Conservation (phyloP, 2,113 vertebrate genomes). For the Pleuronectes platessa region DNA sequence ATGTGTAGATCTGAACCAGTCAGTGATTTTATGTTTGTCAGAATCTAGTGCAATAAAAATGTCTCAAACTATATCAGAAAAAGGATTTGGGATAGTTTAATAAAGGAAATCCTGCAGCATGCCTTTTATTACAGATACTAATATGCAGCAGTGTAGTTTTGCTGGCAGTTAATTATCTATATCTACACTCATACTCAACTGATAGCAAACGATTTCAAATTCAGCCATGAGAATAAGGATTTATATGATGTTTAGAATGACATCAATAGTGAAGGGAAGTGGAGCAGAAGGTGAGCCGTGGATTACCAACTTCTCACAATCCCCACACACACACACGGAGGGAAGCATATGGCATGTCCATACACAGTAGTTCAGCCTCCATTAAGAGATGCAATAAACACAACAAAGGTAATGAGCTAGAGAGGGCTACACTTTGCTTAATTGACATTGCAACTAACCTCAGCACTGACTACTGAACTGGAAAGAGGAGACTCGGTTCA, state of each 20-base stretch:
- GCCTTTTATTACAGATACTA: too few species aligned
- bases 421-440: neutral
- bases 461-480: too few species aligned
- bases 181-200: too few species aligned
- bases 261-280: conserved; percentile 25
- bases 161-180: too few species aligned
- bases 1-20: neutral
- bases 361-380: neutral
- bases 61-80: too few species aligned
- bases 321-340: conserved; percentile 14
- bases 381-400: conserved; percentile 1
- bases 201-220: neutral
- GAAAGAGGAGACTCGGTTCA: too few species aligned
- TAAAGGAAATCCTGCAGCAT: too few species aligned
- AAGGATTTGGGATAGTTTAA: too few species aligned
- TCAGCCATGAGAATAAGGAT: neutral
- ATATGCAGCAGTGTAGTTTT: too few species aligned
- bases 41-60: too few species aligned
- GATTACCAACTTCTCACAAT: conserved; percentile 37
- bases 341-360: conserved; percentile 48
- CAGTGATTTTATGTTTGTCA: too few species aligned
- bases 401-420: conserved; percentile 3
- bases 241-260: conserved; percentile 14
- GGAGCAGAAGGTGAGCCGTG: conserved; percentile 53
- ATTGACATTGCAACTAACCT: neutral